Conservation (phyloP, 2,113 vertebrate genomes). For the Dissostichus mawsoni region DNA sequence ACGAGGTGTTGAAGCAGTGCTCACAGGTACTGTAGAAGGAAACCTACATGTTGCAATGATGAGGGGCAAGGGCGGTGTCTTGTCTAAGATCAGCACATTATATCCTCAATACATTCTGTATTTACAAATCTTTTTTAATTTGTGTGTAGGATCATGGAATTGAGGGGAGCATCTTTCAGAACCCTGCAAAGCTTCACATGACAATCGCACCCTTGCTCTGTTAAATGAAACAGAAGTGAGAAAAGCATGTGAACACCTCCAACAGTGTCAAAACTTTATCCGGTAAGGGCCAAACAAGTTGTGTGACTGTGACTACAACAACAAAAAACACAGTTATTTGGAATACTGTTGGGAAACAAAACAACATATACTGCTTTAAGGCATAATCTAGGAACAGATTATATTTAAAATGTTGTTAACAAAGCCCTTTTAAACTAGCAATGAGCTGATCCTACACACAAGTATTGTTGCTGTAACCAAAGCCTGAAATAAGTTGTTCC, state of each 20-base stretch:
- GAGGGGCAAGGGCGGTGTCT: background rate
- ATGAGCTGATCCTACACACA: background rate
- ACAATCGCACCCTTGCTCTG: conserved; percentile 92
- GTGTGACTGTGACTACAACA: background rate
- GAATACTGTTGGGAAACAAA: background rate
- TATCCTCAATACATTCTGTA: background rate
- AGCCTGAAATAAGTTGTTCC: background rate
- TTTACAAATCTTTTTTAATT: conserved; percentile 14
- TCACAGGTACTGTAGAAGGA: conserved; percentile 80
- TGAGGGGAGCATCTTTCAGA: conserved; percentile 93
- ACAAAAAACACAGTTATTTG: too few species aligned
- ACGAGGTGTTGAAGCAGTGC: conserved; percentile 89
- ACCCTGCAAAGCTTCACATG: conserved; percentile 93
- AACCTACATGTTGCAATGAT: background rate
- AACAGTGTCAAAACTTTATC: conserved; percentile 88
- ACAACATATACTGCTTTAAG: background rate
- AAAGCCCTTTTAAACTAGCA: background rate
- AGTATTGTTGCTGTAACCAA: background rate
- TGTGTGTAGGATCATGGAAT: conserved; percentile 88
- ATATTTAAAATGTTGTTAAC: background rate
- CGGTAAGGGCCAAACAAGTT: conserved; percentile 80
- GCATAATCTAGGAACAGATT: background rate
- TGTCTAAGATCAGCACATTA: background rate
- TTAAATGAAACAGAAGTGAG: conserved; percentile 91
- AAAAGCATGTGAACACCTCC: conserved; percentile 88